phyloP scores from a whole-genome alignment of 2,888 invertebrate species.

The Drosophila multiciliata region DNA sequence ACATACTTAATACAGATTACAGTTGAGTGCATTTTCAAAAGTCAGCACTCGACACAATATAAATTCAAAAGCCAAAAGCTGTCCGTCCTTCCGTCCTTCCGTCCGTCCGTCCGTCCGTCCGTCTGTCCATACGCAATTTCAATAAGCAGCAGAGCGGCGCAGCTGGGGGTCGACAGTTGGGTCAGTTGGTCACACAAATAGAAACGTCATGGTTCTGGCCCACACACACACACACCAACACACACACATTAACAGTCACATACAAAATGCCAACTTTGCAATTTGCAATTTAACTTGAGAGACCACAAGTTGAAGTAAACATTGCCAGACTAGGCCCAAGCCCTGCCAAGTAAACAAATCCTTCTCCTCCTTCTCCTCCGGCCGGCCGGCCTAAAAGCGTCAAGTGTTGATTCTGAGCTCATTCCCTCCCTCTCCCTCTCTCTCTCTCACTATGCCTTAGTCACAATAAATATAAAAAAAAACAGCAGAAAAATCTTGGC shows the following conservation, averaged over 20 bases:
- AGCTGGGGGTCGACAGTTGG: constrained; percentile 62
- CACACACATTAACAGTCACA: background rate
- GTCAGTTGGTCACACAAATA: constrained; percentile 63
- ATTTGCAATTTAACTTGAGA: constrained; percentile 69
- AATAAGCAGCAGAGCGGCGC: constrained; percentile 56
- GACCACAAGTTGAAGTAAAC: constrained; percentile 69
- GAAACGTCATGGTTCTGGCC: constrained; percentile 61
- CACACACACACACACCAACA: constrained; percentile 5
- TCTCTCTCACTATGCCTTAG: constrained; percentile 20
- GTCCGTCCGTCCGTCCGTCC: constrained; percentile 4
- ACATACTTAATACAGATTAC: constrained; percentile 71
- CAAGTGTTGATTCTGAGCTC: constrained; percentile 65
- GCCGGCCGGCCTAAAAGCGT: background rate
- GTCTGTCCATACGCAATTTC: constrained; percentile 51
- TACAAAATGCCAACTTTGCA: constrained; percentile 72
- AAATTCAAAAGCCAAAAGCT: constrained; percentile 66
- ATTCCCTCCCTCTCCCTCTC: background rate
- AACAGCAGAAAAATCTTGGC: constrained; percentile 20
- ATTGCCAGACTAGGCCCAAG: constrained; percentile 34
- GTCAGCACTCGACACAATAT: constrained; percentile 75
- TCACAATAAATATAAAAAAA: constrained; percentile 17
- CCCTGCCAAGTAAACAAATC: constrained; percentile 40
- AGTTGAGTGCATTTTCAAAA: constrained; percentile 79
- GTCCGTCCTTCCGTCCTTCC: constrained; percentile 2
- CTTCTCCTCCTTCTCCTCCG: background rate